phyloP scores from a whole-genome alignment of 1,140 invertebrate species.

The Caerostris darwini region DNA sequence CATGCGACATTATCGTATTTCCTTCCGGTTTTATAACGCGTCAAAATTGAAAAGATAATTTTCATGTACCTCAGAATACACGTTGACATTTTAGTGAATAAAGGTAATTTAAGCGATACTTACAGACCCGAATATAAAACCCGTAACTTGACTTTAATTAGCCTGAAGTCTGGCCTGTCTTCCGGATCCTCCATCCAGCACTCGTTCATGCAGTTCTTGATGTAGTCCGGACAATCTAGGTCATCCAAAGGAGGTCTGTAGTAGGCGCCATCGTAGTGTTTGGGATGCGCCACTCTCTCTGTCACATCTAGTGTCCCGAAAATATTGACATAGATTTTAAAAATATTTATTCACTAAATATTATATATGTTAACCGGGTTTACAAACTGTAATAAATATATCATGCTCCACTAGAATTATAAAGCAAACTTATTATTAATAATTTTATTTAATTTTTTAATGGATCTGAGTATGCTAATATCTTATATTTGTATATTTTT shows the following conservation, averaged over 20 bases:
- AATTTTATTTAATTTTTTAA: too few species aligned
- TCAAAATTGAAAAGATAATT: too few species aligned
- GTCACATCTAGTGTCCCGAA: slow-evolving; percentile 81
- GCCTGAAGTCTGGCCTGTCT: slow-evolving; percentile 90
- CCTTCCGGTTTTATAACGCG: too few species aligned
- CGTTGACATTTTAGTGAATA: neutral
- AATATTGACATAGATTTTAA: neutral
- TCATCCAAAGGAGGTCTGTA: slow-evolving; percentile 85
- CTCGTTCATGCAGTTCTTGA: slow-evolving; percentile 87
- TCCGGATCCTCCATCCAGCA: slow-evolving; percentile 92
- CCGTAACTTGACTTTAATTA: slow-evolving; percentile 89
- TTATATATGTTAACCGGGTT: neutral
- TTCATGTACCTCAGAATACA: too few species aligned
- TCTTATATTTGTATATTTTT: too few species aligned
- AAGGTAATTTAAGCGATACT: slow-evolving; percentile 79
- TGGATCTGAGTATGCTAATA: too few species aligned
- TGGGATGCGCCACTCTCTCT: slow-evolving; percentile 81
- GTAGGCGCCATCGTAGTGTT: slow-evolving; percentile 79
- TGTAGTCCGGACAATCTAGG: slow-evolving; percentile 85
- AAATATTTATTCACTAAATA: neutral
- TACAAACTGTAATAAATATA: neutral
- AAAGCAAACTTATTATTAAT: too few species aligned
- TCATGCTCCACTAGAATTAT: neutral
- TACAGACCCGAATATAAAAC: slow-evolving; percentile 92
- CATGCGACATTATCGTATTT: too few species aligned